phyloP scores from a whole-genome alignment of 2,888 invertebrate species.

The Brachylomia viminalis region DNA sequence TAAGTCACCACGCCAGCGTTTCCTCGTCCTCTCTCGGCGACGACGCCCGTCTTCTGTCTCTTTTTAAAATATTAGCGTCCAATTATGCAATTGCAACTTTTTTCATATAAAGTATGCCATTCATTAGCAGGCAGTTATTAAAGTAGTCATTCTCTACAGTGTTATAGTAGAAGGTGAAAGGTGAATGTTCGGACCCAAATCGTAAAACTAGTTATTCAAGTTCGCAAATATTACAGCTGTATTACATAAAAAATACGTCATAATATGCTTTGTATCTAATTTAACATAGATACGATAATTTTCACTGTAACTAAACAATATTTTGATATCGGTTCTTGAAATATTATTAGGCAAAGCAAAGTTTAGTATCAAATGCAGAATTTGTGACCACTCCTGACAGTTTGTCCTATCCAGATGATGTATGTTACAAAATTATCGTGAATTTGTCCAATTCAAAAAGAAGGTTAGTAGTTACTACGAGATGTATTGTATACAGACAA shows the following conservation, averaged over 20 bases:
- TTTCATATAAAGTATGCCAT: background rate
- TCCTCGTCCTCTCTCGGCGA: no score
- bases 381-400: no score
- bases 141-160: no score
- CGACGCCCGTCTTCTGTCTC: background rate
- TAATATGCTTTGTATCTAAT: slow-evolving; percentile 12
- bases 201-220: slow-evolving; percentile 38
- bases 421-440: no score
- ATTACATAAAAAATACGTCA: slow-evolving; percentile 36
- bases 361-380: background rate
- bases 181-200: slow-evolving; percentile 32
- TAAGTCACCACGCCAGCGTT: background rate
- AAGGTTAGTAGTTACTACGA: no score
- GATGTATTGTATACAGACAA: no score
- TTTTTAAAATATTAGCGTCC: background rate
- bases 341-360: background rate
- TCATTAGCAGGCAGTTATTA: background rate
- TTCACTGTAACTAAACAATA: background rate
- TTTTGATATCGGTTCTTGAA: background rate
- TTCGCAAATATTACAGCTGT: slow-evolving; percentile 38
- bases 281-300: slow-evolving; percentile 10
- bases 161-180: background rate
- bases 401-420: no score
- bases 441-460: no score
- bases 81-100: background rate